Conservation (phyloP, 2,888 invertebrate species). For the Taenaris catops region DNA sequence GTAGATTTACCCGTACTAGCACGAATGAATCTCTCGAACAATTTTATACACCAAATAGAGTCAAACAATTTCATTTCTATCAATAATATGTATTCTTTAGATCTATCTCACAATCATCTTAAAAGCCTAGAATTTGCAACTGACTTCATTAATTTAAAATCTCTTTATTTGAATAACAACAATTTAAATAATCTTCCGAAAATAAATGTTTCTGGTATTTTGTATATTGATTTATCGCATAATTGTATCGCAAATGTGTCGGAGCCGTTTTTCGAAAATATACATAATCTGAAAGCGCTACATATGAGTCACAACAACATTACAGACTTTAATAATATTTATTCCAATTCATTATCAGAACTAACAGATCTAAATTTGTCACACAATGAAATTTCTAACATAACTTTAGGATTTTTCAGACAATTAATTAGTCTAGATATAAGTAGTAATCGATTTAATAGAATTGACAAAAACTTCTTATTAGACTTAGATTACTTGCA, state of each 20-base stretch:
- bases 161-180: slow-evolving; percentile 51
- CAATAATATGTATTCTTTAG: slow-evolving; percentile 52
- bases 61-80: slow-evolving; percentile 45
- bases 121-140: slow-evolving; percentile 34
- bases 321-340: slow-evolving; percentile 42
- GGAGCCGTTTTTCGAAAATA: slow-evolving; percentile 1
- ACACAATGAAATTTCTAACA: slow-evolving; percentile 40
- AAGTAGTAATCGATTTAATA: slow-evolving; percentile 41
- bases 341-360: slow-evolving; percentile 39
- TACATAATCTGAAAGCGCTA: slow-evolving; percentile 38
- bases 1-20: slow-evolving; percentile 47
- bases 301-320: slow-evolving; percentile 47
- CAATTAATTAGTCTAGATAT: slow-evolving; percentile 45
- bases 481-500: slow-evolving; percentile 42
- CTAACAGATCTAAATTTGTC: slow-evolving; percentile 45
- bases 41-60: slow-evolving; percentile 41
- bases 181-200: slow-evolving; percentile 30
- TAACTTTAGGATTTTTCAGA: slow-evolving; percentile 48
- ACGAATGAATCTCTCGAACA: slow-evolving; percentile 53
- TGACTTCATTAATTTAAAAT: slow-evolving; percentile 41
- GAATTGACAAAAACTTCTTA: slow-evolving; percentile 42
- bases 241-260: slow-evolving; percentile 15
- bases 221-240: slow-evolving; percentile 19
- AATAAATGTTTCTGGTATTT: slow-evolving; percentile 15
- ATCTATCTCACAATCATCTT: slow-evolving; percentile 51